Percentiles rank a stretch among this genome's conserved stretches.
These are phyloP conservation scores for Metopia argyrocephala DNA, from an alignment of 2,888 invertebrate genomes.

Conservation along the genomic window DNA sequence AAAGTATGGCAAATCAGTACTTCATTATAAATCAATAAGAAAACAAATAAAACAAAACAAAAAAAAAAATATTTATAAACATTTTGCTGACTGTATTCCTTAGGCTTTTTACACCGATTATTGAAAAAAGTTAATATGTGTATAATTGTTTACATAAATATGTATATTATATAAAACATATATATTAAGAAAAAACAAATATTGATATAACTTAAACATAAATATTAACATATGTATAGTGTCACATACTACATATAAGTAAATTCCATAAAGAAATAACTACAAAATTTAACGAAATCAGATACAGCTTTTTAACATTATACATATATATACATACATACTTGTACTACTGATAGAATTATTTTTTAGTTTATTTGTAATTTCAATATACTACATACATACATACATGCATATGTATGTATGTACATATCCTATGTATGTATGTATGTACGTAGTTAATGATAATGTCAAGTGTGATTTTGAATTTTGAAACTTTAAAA, in stretches of 20 bases:
- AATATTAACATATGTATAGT: conserved; percentile 11
- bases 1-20: conserved; percentile 32
- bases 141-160: conserved; percentile 5
- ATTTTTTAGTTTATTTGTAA: too few species aligned
- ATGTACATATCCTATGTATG: background rate
- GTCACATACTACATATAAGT: too few species aligned
- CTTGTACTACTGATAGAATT: too few species aligned
- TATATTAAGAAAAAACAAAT: conserved; percentile 16
- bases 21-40: conserved; percentile 50
- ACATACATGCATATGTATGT: background rate
- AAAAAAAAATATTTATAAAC: conserved; percentile 66
- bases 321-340: too few species aligned
- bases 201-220: conserved; percentile 52
- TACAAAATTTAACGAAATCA: too few species aligned
- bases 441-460: too few species aligned
- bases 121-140: conserved; percentile 46
- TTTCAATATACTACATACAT: background rate
- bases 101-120: conserved; percentile 77
- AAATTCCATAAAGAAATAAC: too few species aligned
- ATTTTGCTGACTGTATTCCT: conserved; percentile 77
- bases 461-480: too few species aligned
- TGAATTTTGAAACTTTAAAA: too few species aligned
- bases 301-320: too few species aligned
- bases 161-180: conserved; percentile 31
- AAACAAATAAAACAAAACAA: conserved; percentile 47